Base-by-base conservation (phyloP, 2,888 invertebrate genomes). In the Troides aeacus region DNA sequence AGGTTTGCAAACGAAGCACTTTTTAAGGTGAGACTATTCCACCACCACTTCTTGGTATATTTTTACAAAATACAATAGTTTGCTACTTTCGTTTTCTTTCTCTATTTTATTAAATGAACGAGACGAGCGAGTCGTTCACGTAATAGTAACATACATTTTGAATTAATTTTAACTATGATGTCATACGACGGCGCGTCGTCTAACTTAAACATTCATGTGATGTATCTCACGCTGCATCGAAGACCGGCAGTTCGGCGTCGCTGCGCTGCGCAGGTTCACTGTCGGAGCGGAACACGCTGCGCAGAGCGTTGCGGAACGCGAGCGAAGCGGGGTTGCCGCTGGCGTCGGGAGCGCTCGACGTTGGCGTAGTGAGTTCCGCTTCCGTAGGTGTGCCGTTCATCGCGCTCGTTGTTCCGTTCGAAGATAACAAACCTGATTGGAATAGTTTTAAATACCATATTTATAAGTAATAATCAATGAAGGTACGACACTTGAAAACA, bases 301-400 rank as follows among this genome's bases (percentile, higher is more conserved):
- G 87, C n/a, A 92, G 77, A 0, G 91, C 92, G 76, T 88, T 92
- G 56, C 90, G 81, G 4, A 92, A 76, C 23, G 91, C 89, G 0
- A 90, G 81, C 0, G 91, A 88, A 0, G 86, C 85, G 0, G 88
- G 84, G 69, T 84, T 85, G 69, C 79, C 81, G 50, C 72, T 78
- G 23, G 81, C 75, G 23, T 87, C 90, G 1, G 90, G 89, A 0
- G 88, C 86, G 0, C 86, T 83, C 0, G 90, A 88, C 23, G 92
- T 92, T 0, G 92, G 92, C 1, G 93, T 92, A 0, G 90, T 86
- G 2, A 89, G 80, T 58, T 92, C 93, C 0, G 90, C 86, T 67
- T 92, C 92, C 0, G 87, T 84, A 0, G 92, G 92, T 0, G 90
- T 85, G 0, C 81, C 89, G 69, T 85, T 85, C 0, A 78, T 83